Conservation (phyloP, 2,113 vertebrate species). For the Passer montanus region DNA sequence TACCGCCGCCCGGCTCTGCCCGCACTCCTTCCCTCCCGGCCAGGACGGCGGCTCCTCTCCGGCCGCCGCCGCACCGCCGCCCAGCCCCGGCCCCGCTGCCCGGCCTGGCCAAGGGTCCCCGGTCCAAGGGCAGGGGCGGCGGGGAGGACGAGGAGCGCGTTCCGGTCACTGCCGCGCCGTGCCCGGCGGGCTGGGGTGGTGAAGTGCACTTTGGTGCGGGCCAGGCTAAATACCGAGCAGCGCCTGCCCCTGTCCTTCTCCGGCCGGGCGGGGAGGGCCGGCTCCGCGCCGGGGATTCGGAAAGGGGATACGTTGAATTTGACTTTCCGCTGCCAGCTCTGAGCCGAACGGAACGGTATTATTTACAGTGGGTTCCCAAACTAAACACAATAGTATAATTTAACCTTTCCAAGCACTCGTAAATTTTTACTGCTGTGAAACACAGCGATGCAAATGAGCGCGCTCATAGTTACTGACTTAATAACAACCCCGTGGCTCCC, state of each 20-base stretch:
- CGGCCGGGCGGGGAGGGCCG: background rate
- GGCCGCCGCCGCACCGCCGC: background rate
- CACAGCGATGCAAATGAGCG: conserved; percentile 73
- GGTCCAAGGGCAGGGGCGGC: conserved; percentile 17
- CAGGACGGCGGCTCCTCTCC: background rate
- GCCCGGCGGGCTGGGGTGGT: background rate
- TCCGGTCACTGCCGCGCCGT: conserved; percentile 25
- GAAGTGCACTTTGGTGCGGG: conserved; percentile 11
- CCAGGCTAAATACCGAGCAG: background rate
- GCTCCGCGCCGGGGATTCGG: background rate
- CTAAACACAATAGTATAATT: conserved; percentile 83
- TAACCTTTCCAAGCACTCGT: conserved; percentile 81
- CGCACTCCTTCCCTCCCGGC: background rate
- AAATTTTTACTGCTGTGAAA: conserved; percentile 82
- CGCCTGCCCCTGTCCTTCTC: background rate
- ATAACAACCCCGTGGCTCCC: conserved; percentile 74
- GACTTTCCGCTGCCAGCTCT: conserved; percentile 55
- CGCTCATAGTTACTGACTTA: conserved; percentile 70
- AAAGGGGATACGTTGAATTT: conserved; percentile 54
- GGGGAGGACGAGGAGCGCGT: background rate
- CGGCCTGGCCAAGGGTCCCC: background rate
- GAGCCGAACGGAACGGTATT: conserved; percentile 56
- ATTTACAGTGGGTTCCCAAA: conserved; percentile 77
- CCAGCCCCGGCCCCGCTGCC: background rate
- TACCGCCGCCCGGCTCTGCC: background rate